phyloP scores from a whole-genome alignment of 2,797 vertebrate genomes.

The Anguilla obscura region DNA sequence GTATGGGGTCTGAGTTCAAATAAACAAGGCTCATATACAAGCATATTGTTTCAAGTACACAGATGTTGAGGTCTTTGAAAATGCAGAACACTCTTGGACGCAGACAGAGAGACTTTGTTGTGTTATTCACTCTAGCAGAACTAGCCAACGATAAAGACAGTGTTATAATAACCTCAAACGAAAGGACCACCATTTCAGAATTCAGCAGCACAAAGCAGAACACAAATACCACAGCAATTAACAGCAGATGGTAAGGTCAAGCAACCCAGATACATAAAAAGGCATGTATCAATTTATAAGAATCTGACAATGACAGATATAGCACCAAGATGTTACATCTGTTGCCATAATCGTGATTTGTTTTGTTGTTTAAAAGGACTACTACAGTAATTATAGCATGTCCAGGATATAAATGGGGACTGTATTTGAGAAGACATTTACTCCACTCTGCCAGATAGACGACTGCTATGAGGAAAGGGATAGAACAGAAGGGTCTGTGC shows the following conservation, averaged over 20 bases:
- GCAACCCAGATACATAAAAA: neutral
- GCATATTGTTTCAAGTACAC: neutral
- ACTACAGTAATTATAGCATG: neutral
- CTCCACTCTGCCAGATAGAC: neutral
- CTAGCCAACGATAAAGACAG: constrained; percentile 7
- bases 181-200: neutral
- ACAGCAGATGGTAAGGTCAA: neutral
- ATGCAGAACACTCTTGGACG: neutral
- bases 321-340: neutral
- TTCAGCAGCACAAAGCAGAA: neutral
- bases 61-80: neutral
- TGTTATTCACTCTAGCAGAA: constrained; percentile 5
- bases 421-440: neutral
- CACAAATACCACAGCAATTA: neutral
- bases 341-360: neutral
- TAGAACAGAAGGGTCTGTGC: neutral
- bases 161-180: constrained; percentile 1
- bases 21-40: neutral
- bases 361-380: neutral
- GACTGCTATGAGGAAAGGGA: neutral
- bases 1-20: neutral
- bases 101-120: neutral
- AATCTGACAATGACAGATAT: neutral
- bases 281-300: neutral
- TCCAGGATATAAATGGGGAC: neutral